A percentile compares a stretch with the other conserved stretches of the same genome.
Evolutionary conservation across 2,888 invertebrate species (phyloP).

Genomic region (Brenthis ino): DNA sequence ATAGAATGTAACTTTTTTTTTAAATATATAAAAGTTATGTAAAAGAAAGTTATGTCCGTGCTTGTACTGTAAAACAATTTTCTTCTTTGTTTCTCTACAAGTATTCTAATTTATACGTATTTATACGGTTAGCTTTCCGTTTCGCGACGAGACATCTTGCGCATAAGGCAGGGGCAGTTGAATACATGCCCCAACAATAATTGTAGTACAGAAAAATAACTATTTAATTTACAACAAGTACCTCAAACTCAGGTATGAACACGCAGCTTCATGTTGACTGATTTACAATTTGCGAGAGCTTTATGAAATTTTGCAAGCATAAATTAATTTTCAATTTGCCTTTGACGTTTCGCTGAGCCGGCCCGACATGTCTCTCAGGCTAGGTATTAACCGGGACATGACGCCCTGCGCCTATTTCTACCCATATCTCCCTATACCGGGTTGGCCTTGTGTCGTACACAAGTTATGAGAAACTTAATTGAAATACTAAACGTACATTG

Average conservation of each 20-base stretch:
- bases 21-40: no score
- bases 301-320: slow-evolving; percentile 72
- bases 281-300: slow-evolving; percentile 63
- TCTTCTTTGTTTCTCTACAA: no score
- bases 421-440: slow-evolving; percentile 48
- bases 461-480: slow-evolving; percentile 45
- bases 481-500: slow-evolving; percentile 41
- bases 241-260: slow-evolving; percentile 19
- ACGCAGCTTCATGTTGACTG: slow-evolving; percentile 51
- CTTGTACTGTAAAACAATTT: no score
- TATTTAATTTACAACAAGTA: not conserved
- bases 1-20: no score
- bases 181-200: no score
- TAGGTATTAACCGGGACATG: slow-evolving; percentile 74
- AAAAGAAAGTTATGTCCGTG: no score
- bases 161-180: no score
- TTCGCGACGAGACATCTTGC: no score
- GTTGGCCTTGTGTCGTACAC: slow-evolving; percentile 41
- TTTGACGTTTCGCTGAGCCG: slow-evolving; percentile 80
- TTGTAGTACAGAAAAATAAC: no score
- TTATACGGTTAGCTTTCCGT: no score
- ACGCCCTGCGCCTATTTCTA: slow-evolving; percentile 63
- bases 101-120: no score
- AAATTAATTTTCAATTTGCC: slow-evolving; percentile 82
- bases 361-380: slow-evolving; percentile 70